A percentile compares a stretch with the other conserved stretches of the same genome.
phyloP scores from a whole-genome alignment of 1,140 invertebrate genomes.

The Listronotus oregonensis region DNA sequence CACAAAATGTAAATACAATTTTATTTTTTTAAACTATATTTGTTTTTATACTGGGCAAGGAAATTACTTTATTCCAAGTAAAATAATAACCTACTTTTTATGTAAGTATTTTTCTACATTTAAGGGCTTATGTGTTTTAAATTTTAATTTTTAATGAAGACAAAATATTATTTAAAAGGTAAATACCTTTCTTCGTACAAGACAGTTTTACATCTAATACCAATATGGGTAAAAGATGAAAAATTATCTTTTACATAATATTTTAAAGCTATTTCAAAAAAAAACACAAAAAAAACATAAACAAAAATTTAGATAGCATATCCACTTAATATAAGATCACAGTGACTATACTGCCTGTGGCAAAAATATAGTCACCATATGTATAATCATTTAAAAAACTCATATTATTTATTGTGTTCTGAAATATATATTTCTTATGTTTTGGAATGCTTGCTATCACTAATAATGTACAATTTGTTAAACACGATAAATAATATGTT shows the following conservation, averaged over 20 bases:
- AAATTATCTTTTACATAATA: background rate
- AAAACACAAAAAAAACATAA: conserved; percentile 23
- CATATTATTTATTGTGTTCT: background rate
- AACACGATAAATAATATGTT: background rate
- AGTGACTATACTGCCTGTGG: conserved; percentile 19
- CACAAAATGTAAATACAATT: too few species aligned
- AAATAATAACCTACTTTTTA: too few species aligned
- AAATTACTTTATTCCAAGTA: too few species aligned
- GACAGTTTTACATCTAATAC: background rate
- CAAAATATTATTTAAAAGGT: too few species aligned
- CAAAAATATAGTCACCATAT: conserved; percentile 12
- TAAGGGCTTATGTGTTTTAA: too few species aligned
- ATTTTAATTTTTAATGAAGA: too few species aligned
- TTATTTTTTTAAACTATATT: too few species aligned
- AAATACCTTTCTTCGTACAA: too few species aligned
- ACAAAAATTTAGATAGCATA: conserved; percentile 40
- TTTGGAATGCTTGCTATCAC: conserved; percentile 18
- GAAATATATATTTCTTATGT: background rate
- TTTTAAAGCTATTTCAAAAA: conserved; percentile 15
- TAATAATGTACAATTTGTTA: conserved; percentile 6
- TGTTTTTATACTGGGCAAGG: too few species aligned
- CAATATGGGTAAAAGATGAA: too few species aligned
- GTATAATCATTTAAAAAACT: background rate
- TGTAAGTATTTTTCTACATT: too few species aligned
- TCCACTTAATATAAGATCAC: conserved; percentile 50